Conservation (phyloP, 2,113 vertebrate species). For the Sterna hirundo region DNA sequence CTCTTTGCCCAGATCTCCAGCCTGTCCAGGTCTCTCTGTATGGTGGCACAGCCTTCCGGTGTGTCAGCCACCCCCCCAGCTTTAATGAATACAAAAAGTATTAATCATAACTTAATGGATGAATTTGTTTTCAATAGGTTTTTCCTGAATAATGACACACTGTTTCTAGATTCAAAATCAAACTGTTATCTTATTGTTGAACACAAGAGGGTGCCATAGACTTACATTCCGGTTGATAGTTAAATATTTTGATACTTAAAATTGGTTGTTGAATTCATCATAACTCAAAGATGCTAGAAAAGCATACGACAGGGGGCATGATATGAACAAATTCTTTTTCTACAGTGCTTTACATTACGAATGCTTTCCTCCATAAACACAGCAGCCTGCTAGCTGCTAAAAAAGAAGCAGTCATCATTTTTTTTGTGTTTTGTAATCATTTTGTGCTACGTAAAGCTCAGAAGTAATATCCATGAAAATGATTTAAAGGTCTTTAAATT, state of each 20-base stretch:
- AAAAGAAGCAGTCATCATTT: background rate
- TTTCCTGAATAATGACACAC: background rate
- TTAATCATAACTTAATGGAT: background rate
- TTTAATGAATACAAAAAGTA: background rate
- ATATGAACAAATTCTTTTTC: background rate
- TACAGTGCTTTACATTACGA: constrained; percentile 9
- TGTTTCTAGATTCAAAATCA: background rate
- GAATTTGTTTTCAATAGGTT: background rate
- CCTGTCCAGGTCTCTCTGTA: no score
- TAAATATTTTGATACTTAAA: background rate
- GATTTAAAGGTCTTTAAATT: constrained; percentile 51
- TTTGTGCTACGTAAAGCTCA: background rate
- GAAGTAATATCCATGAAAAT: constrained; percentile 28
- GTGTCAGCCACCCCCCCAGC: no score
- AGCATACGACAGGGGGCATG: background rate
- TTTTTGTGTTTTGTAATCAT: constrained; percentile 29
- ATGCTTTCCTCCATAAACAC: background rate
- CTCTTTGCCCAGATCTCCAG: no score
- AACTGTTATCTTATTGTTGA: background rate
- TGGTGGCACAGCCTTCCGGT: no score
- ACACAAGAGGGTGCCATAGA: constrained; percentile 61
- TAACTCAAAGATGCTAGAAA: background rate
- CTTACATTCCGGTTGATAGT: background rate
- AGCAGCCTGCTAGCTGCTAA: background rate
- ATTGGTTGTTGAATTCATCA: background rate